Base-by-base conservation (phyloP, 1,140 invertebrate species). In the Lepidotrigona ventralis region DNA sequence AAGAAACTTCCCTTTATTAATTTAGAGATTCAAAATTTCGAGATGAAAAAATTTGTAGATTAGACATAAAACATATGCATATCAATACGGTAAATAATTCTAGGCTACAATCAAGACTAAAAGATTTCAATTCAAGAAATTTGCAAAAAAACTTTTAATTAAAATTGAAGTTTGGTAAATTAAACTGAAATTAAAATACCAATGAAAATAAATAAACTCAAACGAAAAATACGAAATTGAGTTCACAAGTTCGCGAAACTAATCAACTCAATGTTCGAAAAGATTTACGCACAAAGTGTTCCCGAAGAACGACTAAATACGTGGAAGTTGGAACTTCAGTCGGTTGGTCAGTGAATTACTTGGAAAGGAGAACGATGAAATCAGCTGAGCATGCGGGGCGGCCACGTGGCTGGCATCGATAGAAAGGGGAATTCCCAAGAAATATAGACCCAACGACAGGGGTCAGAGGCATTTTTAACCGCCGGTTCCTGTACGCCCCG, bases 381-480 rank as follows among this genome's bases (percentile, higher is more conserved):
- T 88, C 86, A 83, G 84, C 71, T 85, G 87, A 89, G 81, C 90
- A 90, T 87, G 89, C 87, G 85, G 26, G 15, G 83, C 80, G 88
- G 87, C 66, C 91, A 90, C 91, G 90, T 92, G 92, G 82, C 90
- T 68, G 77, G 81, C 86, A 79, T 79, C 85, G 72, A 71, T 81
- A 19, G 82, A 84, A 81, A 88, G 81, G 90, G 89, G 88, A 89
- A 91, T 85, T 87, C 81, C 75, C 79, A 66, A 90, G 86, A 91
- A 87, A 90, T 91, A 90, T 91, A 86, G 91, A 73, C 86, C 86
- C 81, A 91, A 84, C 88, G 91, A 92, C 90, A 91, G 78, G 88
- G 91, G 90, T 90, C 87, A 86, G 90, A 87, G 87, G 74, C 86
- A 86, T 85, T 91, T 91, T 91, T 86, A 89, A 91, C 86, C 72